Percentiles rank a stretch among this genome's conserved stretches.
Evolutionary conservation across 2,888 invertebrate species (phyloP).

Genomic region (Lithophane leautieri): DNA sequence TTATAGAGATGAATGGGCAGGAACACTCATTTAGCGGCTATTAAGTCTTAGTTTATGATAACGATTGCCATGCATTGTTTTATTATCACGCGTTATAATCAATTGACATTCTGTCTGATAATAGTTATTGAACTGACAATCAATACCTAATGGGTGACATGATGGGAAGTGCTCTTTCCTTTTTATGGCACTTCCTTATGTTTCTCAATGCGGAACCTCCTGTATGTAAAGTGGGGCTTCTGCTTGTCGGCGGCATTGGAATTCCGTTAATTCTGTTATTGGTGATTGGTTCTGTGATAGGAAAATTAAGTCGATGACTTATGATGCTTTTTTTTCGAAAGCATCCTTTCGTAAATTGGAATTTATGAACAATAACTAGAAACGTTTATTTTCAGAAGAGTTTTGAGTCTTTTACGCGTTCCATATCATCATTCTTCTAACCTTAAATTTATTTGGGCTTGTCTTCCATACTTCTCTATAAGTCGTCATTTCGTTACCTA

Average conservation of each 20-base stretch:
- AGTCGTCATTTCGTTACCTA: background rate
- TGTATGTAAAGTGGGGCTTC: conserved; percentile 50
- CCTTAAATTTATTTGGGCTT: background rate
- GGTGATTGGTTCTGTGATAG: background rate
- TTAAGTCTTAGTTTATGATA: no score
- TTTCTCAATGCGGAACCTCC: conserved; percentile 54
- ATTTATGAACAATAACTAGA: background rate
- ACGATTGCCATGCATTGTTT: background rate
- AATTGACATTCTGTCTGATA: conserved; percentile 21
- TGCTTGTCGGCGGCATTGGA: conserved; percentile 1
- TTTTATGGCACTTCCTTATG: conserved; percentile 53
- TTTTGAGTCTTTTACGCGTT: background rate
- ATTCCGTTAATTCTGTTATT: conserved; percentile 32
- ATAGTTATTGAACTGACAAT: conserved; percentile 35
- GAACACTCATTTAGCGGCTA: background rate
- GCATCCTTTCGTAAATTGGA: no score
- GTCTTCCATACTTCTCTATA: background rate
- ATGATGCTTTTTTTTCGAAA: background rate
- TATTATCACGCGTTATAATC: conserved; percentile 5
- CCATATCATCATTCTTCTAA: no score
- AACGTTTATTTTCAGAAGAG: background rate
- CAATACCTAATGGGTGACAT: conserved; percentile 26
- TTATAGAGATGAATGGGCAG: no score
- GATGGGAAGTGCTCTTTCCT: conserved; percentile 47
- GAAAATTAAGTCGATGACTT: background rate